phyloP scores from a whole-genome alignment of 2,797 vertebrate species.

The Aldrovandia affinis region DNA sequence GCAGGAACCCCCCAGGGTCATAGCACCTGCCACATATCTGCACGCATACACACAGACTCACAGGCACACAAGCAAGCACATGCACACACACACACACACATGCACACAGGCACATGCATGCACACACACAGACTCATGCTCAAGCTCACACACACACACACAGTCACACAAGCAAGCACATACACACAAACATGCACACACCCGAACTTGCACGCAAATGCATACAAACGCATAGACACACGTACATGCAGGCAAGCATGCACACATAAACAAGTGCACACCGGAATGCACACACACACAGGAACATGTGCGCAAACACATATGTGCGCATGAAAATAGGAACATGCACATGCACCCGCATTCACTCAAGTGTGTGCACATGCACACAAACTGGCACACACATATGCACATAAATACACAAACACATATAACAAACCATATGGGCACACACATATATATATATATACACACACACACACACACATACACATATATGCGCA shows the following conservation, averaged over 20 bases:
- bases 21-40: constrained; percentile 41
- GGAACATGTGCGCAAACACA: not conserved
- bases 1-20: constrained; percentile 21
- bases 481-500: not conserved
- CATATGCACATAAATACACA: not conserved
- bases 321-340: too few relatives aligned
- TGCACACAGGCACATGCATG: not conserved
- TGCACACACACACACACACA: not conserved
- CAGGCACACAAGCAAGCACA: not conserved
- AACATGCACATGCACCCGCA: not conserved
- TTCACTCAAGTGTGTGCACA: constrained; percentile 10
- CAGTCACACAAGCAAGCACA: not conserved
- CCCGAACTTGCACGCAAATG: constrained; percentile 3
- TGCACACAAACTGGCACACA: not conserved
- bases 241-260: not conserved
- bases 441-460: not conserved
- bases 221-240: constrained; percentile 22
- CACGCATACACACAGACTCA: not conserved
- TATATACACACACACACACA: too few relatives aligned
- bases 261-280: not conserved
- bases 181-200: not conserved
- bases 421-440: not conserved
- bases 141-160: not conserved
- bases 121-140: not conserved
- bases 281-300: not conserved